A percentile compares a stretch with the other conserved stretches of the same genome.
Evolutionary conservation across 2,797 vertebrate species (phyloP).

Genomic region (Cottoperca gobio): DNA sequence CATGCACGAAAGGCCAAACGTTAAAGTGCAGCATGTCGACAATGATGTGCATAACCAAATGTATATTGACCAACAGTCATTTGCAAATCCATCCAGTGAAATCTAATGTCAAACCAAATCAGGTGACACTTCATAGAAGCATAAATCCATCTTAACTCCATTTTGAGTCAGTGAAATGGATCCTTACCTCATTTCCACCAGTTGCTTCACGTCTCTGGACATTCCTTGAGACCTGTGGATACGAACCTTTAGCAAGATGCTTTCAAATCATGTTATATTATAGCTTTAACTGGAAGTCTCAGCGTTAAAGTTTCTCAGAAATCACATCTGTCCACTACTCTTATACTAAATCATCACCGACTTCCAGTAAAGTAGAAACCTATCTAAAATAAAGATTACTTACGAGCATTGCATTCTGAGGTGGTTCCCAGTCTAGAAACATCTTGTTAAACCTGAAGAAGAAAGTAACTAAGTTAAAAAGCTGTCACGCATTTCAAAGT

Average conservation of each 20-base stretch:
- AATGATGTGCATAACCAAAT: too few relatives aligned
- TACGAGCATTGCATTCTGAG: neutral
- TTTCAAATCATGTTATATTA: too few relatives aligned
- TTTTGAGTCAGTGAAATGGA: fast-evolving
- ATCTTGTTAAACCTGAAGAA: neutral
- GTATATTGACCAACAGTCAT: too few relatives aligned
- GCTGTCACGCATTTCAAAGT: too few relatives aligned
- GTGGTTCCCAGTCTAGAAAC: fast-evolving
- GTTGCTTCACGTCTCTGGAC: neutral
- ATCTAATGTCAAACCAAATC: fast-evolving
- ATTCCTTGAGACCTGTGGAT: neutral
- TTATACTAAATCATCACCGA: conserved; percentile 83
- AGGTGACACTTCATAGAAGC: conserved; percentile 28
- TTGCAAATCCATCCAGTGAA: neutral
- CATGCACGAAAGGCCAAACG: neutral
- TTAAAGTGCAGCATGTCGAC: too few relatives aligned
- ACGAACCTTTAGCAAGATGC: neutral
- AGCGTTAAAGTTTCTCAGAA: conserved; percentile 89
- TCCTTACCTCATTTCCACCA: neutral
- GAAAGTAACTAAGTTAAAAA: fast-evolving
- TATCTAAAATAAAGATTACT: fast-evolving
- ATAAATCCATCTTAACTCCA: neutral
- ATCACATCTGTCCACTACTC: conserved; percentile 98
- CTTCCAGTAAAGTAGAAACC: fast-evolving
- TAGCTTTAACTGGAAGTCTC: conserved; percentile 77